Evolutionary conservation across 2,113 vertebrate species (phyloP).

Genomic region (Monopterus albus): DNA sequence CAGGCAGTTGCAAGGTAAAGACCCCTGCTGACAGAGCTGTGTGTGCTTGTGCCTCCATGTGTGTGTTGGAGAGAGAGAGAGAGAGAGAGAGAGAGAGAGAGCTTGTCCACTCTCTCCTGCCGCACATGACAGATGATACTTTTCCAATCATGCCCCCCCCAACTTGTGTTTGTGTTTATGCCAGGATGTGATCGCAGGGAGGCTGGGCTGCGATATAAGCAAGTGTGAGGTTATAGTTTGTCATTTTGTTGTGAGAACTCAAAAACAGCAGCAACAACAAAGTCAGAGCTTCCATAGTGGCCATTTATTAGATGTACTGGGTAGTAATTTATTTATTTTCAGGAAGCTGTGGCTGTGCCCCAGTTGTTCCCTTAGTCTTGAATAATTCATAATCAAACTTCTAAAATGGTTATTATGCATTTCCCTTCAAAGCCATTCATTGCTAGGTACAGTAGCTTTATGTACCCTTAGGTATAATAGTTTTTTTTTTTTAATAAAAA

Average conservation of each 20-base stretch:
- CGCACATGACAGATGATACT: slow-evolving; percentile 29
- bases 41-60: slow-evolving; percentile 23
- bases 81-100: no score
- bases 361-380: slow-evolving; percentile 71
- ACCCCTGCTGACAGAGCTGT: background rate
- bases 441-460: background rate
- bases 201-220: slow-evolving; percentile 30
- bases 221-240: slow-evolving; percentile 33
- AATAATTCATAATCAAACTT: slow-evolving; percentile 75
- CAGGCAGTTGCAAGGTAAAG: slow-evolving; percentile 86
- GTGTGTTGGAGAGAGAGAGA: no score
- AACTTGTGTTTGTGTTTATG: slow-evolving; percentile 31
- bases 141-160: slow-evolving; percentile 49
- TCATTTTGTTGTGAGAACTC: slow-evolving; percentile 36
- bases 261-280: background rate
- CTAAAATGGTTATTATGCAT: slow-evolving; percentile 61
- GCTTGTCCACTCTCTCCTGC: slow-evolving; percentile 17
- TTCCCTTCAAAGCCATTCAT: slow-evolving; percentile 30
- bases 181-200: slow-evolving; percentile 1
- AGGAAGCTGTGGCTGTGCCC: slow-evolving; percentile 58
- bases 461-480: background rate
- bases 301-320: slow-evolving; percentile 50
- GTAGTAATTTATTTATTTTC: slow-evolving; percentile 72
- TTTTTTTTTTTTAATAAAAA: slow-evolving; percentile 24
- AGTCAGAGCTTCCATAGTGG: background rate